phyloP scores from a whole-genome alignment of 2,797 vertebrate species.

The Lutjanus campechanus region DNA sequence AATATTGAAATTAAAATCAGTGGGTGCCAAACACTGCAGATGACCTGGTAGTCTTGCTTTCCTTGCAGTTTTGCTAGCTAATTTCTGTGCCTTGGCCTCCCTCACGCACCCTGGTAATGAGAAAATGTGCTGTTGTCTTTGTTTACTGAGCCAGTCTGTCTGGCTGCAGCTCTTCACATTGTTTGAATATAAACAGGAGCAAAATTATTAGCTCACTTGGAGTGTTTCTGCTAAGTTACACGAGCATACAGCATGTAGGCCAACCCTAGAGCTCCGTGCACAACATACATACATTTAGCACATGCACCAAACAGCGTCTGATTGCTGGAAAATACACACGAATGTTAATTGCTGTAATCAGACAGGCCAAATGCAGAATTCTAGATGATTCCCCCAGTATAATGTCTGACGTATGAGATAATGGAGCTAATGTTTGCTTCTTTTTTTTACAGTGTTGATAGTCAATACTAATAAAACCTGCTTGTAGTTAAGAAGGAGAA shows the following conservation, averaged over 20 bases:
- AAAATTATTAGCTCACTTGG: conserved; percentile 78
- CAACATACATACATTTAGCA: conserved; percentile 34
- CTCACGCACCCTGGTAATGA: conserved; percentile 82
- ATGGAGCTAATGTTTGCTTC: conserved; percentile 41
- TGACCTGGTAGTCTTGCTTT: conserved; percentile 83
- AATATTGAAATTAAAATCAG: conserved; percentile 85
- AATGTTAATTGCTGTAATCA: conserved; percentile 41
- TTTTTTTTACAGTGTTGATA: conserved; percentile 51
- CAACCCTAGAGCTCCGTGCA: conserved; percentile 33
- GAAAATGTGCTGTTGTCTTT: conserved; percentile 84
- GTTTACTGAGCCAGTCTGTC: conserved; percentile 81
- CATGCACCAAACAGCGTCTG: conserved; percentile 19
- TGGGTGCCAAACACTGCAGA: conserved; percentile 77
- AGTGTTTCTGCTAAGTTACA: conserved; percentile 73
- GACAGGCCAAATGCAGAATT: conserved; percentile 9
- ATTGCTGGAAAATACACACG: conserved; percentile 34
- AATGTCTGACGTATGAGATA: conserved; percentile 32
- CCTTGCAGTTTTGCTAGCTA: conserved; percentile 83
- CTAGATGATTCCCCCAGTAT: conserved; percentile 13
- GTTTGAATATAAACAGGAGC: conserved; percentile 83
- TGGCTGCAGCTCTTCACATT: conserved; percentile 81
- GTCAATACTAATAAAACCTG: conserved; percentile 45
- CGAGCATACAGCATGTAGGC: conserved; percentile 50
- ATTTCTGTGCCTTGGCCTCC: conserved; percentile 82
- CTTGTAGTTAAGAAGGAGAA: conserved; percentile 24